phyloP scores from a whole-genome alignment of 1,140 invertebrate genomes.

The Lethrus apterus region DNA sequence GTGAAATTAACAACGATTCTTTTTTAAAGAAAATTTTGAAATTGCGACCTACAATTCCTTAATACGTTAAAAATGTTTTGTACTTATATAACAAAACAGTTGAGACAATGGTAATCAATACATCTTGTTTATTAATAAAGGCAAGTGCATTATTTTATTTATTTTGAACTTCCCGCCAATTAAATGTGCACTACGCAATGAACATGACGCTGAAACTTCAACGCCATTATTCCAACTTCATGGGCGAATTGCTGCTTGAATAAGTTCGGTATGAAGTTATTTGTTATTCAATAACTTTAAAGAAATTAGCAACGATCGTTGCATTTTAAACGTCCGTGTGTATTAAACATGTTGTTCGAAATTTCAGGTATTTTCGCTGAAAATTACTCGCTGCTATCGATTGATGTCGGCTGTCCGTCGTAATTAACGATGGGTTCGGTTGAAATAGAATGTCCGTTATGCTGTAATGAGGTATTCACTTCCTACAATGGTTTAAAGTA shows the following conservation, averaged over 20 bases:
- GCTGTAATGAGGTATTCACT: slow-evolving; percentile 53
- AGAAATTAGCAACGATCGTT: slow-evolving; percentile 21
- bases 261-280: slow-evolving; percentile 30
- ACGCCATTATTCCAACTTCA: slow-evolving; percentile 26
- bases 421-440: slow-evolving; percentile 4
- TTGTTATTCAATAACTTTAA: slow-evolving; percentile 17
- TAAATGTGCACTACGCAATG: too few relatives aligned
- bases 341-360: neutral
- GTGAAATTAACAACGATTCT: too few relatives aligned
- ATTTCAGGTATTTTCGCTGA: neutral
- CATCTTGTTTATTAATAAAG: too few relatives aligned
- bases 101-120: too few relatives aligned
- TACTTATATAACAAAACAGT: too few relatives aligned
- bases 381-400: neutral
- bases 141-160: too few relatives aligned
- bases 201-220: too few relatives aligned
- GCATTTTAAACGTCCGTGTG: slow-evolving; percentile 3
- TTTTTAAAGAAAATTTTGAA: too few relatives aligned
- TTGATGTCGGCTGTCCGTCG: too few relatives aligned
- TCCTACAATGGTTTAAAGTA: slow-evolving; percentile 49
- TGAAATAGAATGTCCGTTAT: slow-evolving; percentile 51
- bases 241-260: slow-evolving; percentile 12
- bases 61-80: too few relatives aligned
- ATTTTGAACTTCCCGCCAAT: too few relatives aligned
- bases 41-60: too few relatives aligned